Percentiles rank a stretch among this genome's conserved stretches.
Conservation (phyloP, 2,797 vertebrate genomes). For the Rhinophrynus dorsalis region DNA sequence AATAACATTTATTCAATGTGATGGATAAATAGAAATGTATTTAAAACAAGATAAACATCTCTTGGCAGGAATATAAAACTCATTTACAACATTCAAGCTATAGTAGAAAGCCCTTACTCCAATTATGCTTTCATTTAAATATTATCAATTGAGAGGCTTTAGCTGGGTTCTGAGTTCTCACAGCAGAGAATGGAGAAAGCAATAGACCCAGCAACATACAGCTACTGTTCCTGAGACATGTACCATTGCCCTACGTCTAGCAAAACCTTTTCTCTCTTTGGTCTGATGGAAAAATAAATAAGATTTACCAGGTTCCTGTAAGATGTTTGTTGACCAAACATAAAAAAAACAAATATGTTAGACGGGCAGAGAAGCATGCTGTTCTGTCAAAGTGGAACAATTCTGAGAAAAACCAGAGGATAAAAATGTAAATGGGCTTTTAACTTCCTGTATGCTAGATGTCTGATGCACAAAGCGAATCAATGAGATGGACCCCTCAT, state of each 20-base stretch:
- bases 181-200: conserved; percentile 42
- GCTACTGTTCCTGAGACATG: conserved; percentile 54
- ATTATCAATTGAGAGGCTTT: not conserved
- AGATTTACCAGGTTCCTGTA: not conserved
- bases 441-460: too few relatives aligned
- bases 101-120: conserved; percentile 59
- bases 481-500: too few relatives aligned
- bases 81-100: conserved; percentile 54
- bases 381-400: too few relatives aligned
- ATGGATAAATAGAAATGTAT: conserved; percentile 64
- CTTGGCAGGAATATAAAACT: conserved; percentile 63
- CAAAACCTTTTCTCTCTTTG: conserved; percentile 42
- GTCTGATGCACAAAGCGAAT: too few relatives aligned
- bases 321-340: not conserved
- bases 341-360: too few relatives aligned
- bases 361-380: not conserved
- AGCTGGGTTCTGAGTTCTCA: not conserved
- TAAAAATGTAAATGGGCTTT: too few relatives aligned
- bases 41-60: conserved; percentile 61
- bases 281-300: conserved; percentile 33
- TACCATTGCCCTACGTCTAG: not conserved
- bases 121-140: conserved; percentile 50
- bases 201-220: conserved; percentile 33
- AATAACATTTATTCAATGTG: conserved; percentile 60
- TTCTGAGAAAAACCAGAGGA: too few relatives aligned